A percentile compares a stretch with the other conserved stretches of the same genome.
Conservation (phyloP, 2,888 invertebrate species). For the Netelia melanura region DNA sequence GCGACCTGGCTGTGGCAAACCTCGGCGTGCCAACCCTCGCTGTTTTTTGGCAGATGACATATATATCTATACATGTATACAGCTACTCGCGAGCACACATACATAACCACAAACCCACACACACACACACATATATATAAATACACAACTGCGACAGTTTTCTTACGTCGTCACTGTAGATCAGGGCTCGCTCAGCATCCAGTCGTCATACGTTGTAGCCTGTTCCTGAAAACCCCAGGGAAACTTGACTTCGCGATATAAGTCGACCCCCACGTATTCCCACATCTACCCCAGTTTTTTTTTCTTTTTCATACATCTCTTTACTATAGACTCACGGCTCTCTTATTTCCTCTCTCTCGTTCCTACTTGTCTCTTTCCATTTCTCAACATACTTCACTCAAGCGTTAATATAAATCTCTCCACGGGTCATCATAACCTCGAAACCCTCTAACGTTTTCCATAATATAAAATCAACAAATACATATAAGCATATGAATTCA, state of each 20-base stretch:
- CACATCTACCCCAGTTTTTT: not conserved
- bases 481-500: constrained; percentile 34
- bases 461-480: not conserved
- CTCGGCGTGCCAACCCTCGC: not conserved
- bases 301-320: not conserved
- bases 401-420: constrained; percentile 18
- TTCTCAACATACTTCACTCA: not conserved
- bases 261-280: not conserved
- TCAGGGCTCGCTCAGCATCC: constrained; percentile 71
- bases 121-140: not conserved
- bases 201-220: not conserved
- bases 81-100: not conserved
- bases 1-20: constrained; percentile 22
- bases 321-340: not conserved
- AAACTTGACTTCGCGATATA: not conserved
- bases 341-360: not conserved
- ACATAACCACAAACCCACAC: not conserved
- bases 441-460: constrained; percentile 2
- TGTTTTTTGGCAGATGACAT: constrained; percentile 9
- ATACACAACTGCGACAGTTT: not conserved
- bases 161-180: not conserved
- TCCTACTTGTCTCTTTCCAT: not conserved
- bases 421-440: not conserved
- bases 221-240: constrained; percentile 8
- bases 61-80: not conserved